These are phyloP conservation scores for Scolopax mira DNA, from an alignment of 2,113 vertebrate genomes.

Conservation along the genomic window DNA sequence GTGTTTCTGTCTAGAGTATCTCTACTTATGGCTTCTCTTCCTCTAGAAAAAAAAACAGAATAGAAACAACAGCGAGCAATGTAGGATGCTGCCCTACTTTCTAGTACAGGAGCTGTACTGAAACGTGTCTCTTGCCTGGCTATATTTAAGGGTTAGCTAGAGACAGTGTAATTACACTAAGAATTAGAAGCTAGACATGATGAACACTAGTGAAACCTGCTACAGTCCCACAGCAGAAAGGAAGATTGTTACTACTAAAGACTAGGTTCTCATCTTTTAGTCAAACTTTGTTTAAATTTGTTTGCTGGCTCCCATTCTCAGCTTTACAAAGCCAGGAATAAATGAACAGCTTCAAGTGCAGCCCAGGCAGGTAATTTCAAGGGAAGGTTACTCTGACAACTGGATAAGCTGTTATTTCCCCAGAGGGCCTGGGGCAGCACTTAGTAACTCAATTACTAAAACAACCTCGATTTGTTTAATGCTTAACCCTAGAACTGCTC, in stretches of 20 bases:
- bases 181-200: slow-evolving; percentile 10
- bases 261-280: not conserved
- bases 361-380: not conserved
- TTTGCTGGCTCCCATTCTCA: not conserved
- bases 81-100: slow-evolving; percentile 30
- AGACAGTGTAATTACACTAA: not conserved
- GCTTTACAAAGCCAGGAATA: not conserved
- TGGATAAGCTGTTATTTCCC: not conserved
- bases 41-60: not conserved
- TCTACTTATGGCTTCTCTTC: not conserved
- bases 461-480: not conserved
- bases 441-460: not conserved
- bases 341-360: not conserved
- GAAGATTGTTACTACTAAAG: not conserved
- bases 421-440: not conserved
- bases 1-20: not conserved
- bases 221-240: not conserved
- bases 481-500: slow-evolving; percentile 4
- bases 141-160: slow-evolving; percentile 8
- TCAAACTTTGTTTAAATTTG: accelerated
- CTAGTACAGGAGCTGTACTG: not conserved
- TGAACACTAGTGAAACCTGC: not conserved
- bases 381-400: slow-evolving; percentile 26
- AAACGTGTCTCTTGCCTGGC: not conserved
- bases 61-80: not conserved